Evolutionary conservation across 2,113 vertebrate genomes (phyloP).

Genomic region (Thalassoma bifasciatum): DNA sequence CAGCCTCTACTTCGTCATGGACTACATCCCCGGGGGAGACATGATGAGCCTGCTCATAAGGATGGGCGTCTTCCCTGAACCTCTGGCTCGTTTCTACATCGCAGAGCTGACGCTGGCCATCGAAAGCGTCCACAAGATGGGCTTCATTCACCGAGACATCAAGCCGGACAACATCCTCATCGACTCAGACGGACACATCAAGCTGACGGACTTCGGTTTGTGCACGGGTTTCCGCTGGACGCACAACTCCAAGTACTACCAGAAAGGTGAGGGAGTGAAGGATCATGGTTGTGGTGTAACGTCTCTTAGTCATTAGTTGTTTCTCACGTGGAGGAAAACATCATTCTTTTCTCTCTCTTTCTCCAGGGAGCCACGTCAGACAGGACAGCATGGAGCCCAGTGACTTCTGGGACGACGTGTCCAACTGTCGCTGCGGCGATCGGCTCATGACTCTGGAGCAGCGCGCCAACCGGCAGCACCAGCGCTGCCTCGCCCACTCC

Average conservation of each 20-base stretch:
- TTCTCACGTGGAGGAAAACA: too few relatives aligned
- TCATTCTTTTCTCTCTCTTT: too few relatives aligned
- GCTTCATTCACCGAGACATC: constrained; percentile 99
- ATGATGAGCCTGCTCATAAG: constrained; percentile 99
- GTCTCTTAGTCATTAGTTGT: too few relatives aligned
- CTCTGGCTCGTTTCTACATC: constrained; percentile 94
- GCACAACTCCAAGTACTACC: constrained; percentile 99
- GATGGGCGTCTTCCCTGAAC: constrained; percentile 96
- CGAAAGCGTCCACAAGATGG: constrained; percentile 99
- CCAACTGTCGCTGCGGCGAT: constrained; percentile 96
- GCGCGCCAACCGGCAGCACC: constrained; percentile 92
- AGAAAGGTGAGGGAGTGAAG: constrained; percentile 90
- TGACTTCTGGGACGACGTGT: constrained; percentile 96
- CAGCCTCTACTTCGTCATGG: constrained; percentile 98
- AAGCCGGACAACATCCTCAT: constrained; percentile 99
- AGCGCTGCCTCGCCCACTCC: constrained; percentile 96
- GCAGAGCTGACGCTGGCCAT: constrained; percentile 97
- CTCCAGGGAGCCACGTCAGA: constrained; percentile 90
- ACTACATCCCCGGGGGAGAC: constrained; percentile 98
- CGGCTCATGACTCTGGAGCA: constrained; percentile 96
- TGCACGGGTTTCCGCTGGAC: constrained; percentile 99
- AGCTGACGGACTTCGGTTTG: constrained; percentile 97
- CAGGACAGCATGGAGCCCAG: constrained; percentile 99
- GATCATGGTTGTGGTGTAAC: neutral
- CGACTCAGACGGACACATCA: constrained; percentile 97